Evolutionary conservation across 1,140 invertebrate genomes (phyloP).

Genomic region (Homarus americanus): DNA sequence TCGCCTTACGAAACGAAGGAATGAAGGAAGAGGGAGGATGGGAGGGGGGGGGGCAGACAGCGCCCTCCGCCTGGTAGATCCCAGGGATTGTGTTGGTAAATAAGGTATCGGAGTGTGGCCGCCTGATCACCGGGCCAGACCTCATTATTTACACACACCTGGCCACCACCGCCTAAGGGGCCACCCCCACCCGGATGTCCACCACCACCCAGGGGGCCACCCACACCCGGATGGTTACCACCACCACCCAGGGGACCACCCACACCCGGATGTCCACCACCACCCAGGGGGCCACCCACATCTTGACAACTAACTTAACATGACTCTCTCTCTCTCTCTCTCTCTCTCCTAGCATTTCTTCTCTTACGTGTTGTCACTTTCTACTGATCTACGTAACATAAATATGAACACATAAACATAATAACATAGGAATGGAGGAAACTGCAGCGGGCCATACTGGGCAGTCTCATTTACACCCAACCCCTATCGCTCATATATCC

Average conservation of each 20-base stretch:
- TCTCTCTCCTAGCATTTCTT: too few relatives aligned
- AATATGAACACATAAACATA: too few relatives aligned
- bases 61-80: conserved; percentile 2
- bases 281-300: not conserved
- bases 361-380: too few relatives aligned
- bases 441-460: too few relatives aligned
- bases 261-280: not conserved
- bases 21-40: not conserved
- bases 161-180: not conserved
- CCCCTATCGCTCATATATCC: too few relatives aligned
- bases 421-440: too few relatives aligned
- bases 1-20: too few relatives aligned
- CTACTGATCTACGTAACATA: too few relatives aligned
- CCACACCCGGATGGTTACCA: not conserved
- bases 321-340: conserved; percentile 3
- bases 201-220: too few relatives aligned
- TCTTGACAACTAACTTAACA: not conserved
- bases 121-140: conserved; percentile 8
- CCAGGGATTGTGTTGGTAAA: conserved; percentile 22
- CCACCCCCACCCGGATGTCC: not conserved
- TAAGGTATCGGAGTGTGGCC: conserved; percentile 12
- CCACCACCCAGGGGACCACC: not conserved
- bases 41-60: not conserved
- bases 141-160: conserved; percentile 32
- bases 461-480: too few relatives aligned